phyloP scores from a whole-genome alignment of 2,888 invertebrate genomes.

The Arctia plantaginis region DNA sequence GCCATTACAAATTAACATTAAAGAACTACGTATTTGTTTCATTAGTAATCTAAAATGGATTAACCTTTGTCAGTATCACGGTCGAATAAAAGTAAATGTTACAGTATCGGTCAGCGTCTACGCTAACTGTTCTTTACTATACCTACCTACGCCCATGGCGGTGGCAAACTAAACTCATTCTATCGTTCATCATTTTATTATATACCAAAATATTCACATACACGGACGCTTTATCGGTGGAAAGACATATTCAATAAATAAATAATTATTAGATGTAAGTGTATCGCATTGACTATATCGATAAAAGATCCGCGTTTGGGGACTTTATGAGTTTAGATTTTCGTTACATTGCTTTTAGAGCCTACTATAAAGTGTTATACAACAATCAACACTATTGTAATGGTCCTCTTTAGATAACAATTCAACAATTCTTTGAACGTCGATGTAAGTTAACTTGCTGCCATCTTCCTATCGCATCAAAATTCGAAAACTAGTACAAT shows the following conservation, averaged over 20 bases:
- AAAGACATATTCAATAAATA: conserved; percentile 42
- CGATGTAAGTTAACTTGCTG: conserved; percentile 34
- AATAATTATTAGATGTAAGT: conserved; percentile 45
- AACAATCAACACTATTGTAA: conserved; percentile 40
- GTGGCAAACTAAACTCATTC: conserved; percentile 33
- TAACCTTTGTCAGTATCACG: conserved; percentile 36
- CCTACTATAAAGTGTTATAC: conserved; percentile 29
- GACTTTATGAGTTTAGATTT: conserved; percentile 20
- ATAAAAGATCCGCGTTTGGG: conserved; percentile 42
- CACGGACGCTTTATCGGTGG: conserved; percentile 45
- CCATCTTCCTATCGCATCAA: conserved; percentile 30
- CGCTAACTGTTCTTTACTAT: neutral
- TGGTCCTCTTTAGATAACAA: conserved; percentile 40
- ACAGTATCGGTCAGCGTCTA: neutral
- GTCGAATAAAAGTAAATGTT: conserved; percentile 13
- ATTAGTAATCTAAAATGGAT: conserved; percentile 20
- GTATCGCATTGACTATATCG: conserved; percentile 39
- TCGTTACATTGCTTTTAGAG: conserved; percentile 22
- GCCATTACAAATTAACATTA: conserved; percentile 25
- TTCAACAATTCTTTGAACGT: conserved; percentile 35
- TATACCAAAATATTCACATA: conserved; percentile 25
- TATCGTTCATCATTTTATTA: conserved; percentile 29
- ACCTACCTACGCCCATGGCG: conserved; percentile 20
- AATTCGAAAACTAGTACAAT: conserved; percentile 39
- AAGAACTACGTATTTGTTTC: conserved; percentile 38